phyloP scores from a whole-genome alignment of 2,888 invertebrate species.

The Coelinius sp. region DNA sequence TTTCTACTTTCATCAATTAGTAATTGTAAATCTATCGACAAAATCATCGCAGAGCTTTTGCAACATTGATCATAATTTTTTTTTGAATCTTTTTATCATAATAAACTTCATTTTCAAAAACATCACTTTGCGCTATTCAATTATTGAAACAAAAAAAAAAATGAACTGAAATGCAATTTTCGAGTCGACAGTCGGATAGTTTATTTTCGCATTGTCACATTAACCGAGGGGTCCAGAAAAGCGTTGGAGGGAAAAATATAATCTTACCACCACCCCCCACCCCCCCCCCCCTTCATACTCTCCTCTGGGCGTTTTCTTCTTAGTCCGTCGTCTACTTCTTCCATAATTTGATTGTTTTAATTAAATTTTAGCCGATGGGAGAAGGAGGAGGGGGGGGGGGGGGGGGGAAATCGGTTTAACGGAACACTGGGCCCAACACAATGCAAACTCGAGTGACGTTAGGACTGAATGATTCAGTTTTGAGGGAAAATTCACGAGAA shows the following conservation, averaged over 20 bases:
- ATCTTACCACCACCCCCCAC: no score
- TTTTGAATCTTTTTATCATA: not conserved
- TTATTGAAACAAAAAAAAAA: constrained; percentile 11
- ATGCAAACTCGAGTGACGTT: constrained; percentile 68
- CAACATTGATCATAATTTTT: not conserved
- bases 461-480: constrained; percentile 58
- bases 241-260: constrained; percentile 7
- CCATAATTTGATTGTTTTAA: constrained; percentile 72
- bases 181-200: not conserved
- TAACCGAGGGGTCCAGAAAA: not conserved
- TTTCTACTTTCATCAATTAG: no score
- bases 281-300: not conserved
- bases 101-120: not conserved
- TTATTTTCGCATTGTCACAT: constrained; percentile 10
- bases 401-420: constrained; percentile 59
- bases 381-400: constrained; percentile 65
- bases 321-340: constrained; percentile 65
- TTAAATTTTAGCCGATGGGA: constrained; percentile 69
- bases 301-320: not conserved
- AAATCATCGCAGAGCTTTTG: not conserved
- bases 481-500: not conserved
- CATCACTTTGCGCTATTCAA: not conserved
- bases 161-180: not conserved
- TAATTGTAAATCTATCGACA: not conserved
- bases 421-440: constrained; percentile 51